Base-by-base conservation (phyloP, 2,113 vertebrate species). In the Eurystomus gularis region DNA sequence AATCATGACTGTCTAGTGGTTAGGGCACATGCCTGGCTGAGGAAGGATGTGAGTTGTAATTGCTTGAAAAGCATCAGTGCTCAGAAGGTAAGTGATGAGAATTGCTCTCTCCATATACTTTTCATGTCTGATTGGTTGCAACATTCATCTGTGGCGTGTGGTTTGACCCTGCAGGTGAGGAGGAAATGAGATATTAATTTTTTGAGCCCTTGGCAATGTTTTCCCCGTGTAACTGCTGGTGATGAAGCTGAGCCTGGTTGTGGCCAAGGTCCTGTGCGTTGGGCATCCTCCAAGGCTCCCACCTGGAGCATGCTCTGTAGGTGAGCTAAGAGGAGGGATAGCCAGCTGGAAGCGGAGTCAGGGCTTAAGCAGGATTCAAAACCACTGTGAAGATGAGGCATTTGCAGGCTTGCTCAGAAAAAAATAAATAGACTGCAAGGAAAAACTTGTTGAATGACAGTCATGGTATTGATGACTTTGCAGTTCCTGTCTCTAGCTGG, bases 1-100 rank as follows among this genome's bases (percentile, higher is more conserved):
- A 88, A 68, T 86, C 93, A 92, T 84, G 83, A 75, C 55, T 94
- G 42, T 83, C 91, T 91, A 28, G 69, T 55, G 72, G 46, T 75
- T 84, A 81, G 48, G 60, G 60, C 69, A 88, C 64, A 81, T 17
- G 54, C n/a, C 75, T 86, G 60, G 60, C 35, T 82, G 95, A 78
- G 35, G 24, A 71, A 78, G 48, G 69, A 70, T 81, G 49, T 28
- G 64, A 66, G 40, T 24, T 86, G 42, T 46, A 92, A 84, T 71
- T 81, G 65, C 83, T 51, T 75, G 80, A 83, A 86, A 94, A 92
- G 61, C 80, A 75, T 24, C 72, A 64, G 40, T 83, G 69, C 64
- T 88, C 69, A 55, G 55, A 58, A 73, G 46, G 20, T 82, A 57
- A 92, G 51, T 25, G 35, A 58, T 49, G 60, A 75, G 64, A 39